phyloP scores from a whole-genome alignment of 1,140 invertebrate species.

The Artemia franciscana region DNA sequence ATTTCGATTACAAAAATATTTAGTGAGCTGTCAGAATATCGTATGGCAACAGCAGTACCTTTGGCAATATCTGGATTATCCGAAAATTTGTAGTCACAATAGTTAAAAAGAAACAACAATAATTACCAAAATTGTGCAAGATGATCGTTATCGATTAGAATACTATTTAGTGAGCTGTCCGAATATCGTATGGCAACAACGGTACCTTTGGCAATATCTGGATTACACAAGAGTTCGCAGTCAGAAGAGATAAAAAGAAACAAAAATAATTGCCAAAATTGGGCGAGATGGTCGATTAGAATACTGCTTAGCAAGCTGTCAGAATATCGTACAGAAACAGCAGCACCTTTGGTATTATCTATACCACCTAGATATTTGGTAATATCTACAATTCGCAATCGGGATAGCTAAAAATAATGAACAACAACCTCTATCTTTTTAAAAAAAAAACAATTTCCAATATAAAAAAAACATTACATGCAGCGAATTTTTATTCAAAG shows the following conservation, averaged over 20 bases:
- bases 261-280: neutral
- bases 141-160: constrained; percentile 75
- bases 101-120: constrained; percentile 27
- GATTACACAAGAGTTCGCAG: constrained; percentile 71
- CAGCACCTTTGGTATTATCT: too few relatives aligned
- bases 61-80: constrained; percentile 66
- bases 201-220: constrained; percentile 60
- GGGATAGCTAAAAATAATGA: too few relatives aligned
- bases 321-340: too few relatives aligned
- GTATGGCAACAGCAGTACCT: constrained; percentile 60
- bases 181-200: constrained; percentile 68
- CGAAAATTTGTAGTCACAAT: constrained; percentile 61
- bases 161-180: constrained; percentile 60
- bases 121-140: too few relatives aligned
- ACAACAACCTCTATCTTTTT: too few relatives aligned
- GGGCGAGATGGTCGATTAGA: neutral
- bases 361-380: too few relatives aligned
- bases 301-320: too few relatives aligned
- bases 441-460: constrained; percentile 73
- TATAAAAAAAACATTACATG: too few relatives aligned
- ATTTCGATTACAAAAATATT: neutral
- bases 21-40: constrained; percentile 68
- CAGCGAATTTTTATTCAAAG: too few relatives aligned
- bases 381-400: too few relatives aligned
- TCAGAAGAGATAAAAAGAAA: constrained; percentile 39